Percentiles rank a stretch among this genome's conserved stretches.
phyloP scores from a whole-genome alignment of 2,797 vertebrate species.

The Hylomyscus alleni region DNA sequence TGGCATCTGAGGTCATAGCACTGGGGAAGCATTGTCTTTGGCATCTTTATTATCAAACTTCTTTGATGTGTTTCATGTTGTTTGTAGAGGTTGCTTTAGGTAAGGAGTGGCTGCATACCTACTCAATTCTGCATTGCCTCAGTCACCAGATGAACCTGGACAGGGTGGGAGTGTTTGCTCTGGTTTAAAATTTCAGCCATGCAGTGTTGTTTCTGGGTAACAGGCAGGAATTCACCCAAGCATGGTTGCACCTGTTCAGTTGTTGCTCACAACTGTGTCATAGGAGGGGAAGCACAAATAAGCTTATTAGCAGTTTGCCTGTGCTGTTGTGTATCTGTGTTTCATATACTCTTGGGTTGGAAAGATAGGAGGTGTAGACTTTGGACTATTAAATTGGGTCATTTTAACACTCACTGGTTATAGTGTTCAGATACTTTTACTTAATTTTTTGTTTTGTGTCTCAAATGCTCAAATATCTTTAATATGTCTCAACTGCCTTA shows the following conservation, averaged over 20 bases:
- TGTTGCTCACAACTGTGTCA: conserved; percentile 88
- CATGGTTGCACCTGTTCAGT: conserved; percentile 88
- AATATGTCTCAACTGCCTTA: conserved; percentile 38
- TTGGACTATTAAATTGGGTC: conserved; percentile 57
- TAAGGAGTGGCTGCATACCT: conserved; percentile 69
- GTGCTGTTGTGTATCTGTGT: conserved; percentile 69
- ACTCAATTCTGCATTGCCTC: conserved; percentile 70
- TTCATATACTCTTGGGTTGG: conserved; percentile 82
- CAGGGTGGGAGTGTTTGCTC: conserved; percentile 83
- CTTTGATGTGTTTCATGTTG: conserved; percentile 64
- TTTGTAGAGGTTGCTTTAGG: conserved; percentile 38
- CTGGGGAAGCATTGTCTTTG: conserved; percentile 36
- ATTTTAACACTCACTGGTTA: conserved; percentile 61
- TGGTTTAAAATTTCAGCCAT: conserved; percentile 87
- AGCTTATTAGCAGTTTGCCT: conserved; percentile 87
- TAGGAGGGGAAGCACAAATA: conserved; percentile 73
- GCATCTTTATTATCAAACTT: conserved; percentile 79
- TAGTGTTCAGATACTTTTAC: conserved; percentile 53
- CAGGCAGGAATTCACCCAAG: conserved; percentile 88
- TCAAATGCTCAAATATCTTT: conserved; percentile 14
- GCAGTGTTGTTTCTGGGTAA: conserved; percentile 89
- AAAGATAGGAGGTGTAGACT: conserved; percentile 74
- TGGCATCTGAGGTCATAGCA: conserved; percentile 8
- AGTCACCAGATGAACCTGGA: conserved; percentile 75
- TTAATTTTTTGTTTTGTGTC: conserved; percentile 49